phyloP scores from a whole-genome alignment of 1,140 invertebrate genomes.

The Drosophila teissieri region DNA sequence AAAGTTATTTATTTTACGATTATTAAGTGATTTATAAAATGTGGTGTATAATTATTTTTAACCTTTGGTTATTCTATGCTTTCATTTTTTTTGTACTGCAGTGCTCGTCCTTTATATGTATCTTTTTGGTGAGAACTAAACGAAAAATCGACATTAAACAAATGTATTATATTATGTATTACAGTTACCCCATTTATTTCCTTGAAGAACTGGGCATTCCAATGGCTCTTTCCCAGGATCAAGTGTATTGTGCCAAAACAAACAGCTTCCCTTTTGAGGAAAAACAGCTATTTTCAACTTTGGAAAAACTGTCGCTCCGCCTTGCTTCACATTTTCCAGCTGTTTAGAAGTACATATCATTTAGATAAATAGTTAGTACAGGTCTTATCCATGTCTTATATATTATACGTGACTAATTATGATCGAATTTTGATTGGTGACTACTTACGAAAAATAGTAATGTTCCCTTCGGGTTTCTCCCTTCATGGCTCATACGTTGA shows the following conservation, averaged over 20 bases:
- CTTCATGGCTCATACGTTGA: constrained; percentile 86
- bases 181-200: constrained; percentile 94
- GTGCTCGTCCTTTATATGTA: constrained; percentile 8
- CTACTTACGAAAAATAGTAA: constrained; percentile 86
- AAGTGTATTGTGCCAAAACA: constrained; percentile 95
- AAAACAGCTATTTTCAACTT: constrained; percentile 91
- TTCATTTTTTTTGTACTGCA: too few species aligned
- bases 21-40: too few species aligned
- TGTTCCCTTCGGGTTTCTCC: constrained; percentile 84
- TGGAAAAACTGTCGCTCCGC: constrained; percentile 98
- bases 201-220: constrained; percentile 97
- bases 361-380: background rate
- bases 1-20: background rate
- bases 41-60: background rate
- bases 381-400: background rate
- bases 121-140: constrained; percentile 46
- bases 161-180: background rate
- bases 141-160: background rate
- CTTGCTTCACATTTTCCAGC: constrained; percentile 92
- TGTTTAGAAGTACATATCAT: background rate
- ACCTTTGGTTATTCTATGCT: background rate
- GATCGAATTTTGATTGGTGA: too few species aligned
- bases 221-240: constrained; percentile 95
- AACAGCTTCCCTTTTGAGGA: constrained; percentile 94
- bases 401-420: too few species aligned